Percentiles rank a stretch among this genome's conserved stretches.
These are phyloP conservation scores for Parnassius mnemosyne DNA, from an alignment of 2,888 invertebrate species.

Conservation along the genomic window DNA sequence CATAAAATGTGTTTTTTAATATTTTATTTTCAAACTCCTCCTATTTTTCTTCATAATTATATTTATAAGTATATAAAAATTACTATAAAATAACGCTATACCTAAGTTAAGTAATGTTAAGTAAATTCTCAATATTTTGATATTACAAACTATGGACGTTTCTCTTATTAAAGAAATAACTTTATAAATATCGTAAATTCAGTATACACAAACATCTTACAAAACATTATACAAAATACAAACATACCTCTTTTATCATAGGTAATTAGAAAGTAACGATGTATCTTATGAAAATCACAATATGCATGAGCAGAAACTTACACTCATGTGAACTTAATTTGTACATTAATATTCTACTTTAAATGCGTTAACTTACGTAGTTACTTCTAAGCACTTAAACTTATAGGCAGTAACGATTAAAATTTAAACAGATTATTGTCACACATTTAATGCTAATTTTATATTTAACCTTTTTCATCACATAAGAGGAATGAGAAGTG, in stretches of 20 bases:
- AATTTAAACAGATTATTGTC: constrained; percentile 40
- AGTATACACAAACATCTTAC: constrained; percentile 42
- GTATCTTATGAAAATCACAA: constrained; percentile 58
- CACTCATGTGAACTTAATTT: constrained; percentile 68
- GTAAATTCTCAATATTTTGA: constrained; percentile 34
- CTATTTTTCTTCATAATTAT: constrained; percentile 32
- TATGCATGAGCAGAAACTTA: constrained; percentile 56
- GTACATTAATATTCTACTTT: constrained; percentile 69
- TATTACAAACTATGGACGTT: constrained; percentile 53
- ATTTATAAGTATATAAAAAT: constrained; percentile 48
- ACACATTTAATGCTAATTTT: constrained; percentile 30
- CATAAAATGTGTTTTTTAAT: constrained; percentile 5
- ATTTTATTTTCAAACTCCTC: constrained; percentile 32
- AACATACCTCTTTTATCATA: constrained; percentile 31
- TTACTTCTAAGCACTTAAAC: constrained; percentile 32
- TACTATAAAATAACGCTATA: constrained; percentile 50
- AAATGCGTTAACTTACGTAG: constrained; percentile 67
- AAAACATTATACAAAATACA: constrained; percentile 30
- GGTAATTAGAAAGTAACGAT: constrained; percentile 19
- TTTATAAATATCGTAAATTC: constrained; percentile 41
- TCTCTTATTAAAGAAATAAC: constrained; percentile 31
- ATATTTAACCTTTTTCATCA: constrained; percentile 34
- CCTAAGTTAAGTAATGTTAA: constrained; percentile 40
- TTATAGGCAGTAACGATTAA: constrained; percentile 39
- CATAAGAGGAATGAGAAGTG: constrained; percentile 37